Evolutionary conservation across 37 sponge, comb jelly and placozoan species (phyloP).

Genomic region (Spongia lamella): DNA sequence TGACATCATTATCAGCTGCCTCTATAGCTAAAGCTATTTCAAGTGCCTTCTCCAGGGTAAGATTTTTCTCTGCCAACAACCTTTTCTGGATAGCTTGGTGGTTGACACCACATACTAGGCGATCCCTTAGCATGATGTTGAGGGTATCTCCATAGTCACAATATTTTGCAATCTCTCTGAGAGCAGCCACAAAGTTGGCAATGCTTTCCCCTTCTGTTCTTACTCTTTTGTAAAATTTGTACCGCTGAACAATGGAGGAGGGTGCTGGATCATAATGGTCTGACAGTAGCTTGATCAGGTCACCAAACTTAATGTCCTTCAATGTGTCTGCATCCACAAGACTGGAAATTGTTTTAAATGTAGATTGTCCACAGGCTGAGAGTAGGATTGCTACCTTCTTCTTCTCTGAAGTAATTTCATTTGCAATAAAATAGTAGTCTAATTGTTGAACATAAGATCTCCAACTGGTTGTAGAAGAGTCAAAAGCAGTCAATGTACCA

Average conservation of each 20-base stretch:
- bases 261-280: constrained; percentile 1
- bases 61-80: too few relatives aligned
- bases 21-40: too few relatives aligned
- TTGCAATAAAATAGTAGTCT: not conserved
- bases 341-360: not conserved
- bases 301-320: not conserved
- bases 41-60: too few relatives aligned
- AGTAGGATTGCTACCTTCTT: constrained; percentile 10
- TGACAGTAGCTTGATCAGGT: not conserved
- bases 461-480: not conserved
- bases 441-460: not conserved
- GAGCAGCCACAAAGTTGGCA: not conserved
- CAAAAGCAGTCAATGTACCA: not conserved
- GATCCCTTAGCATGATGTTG: too few relatives aligned
- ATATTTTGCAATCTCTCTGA: too few relatives aligned
- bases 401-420: not conserved
- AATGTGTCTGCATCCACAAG: not conserved
- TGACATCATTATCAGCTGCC: too few relatives aligned
- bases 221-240: not conserved
- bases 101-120: too few relatives aligned
- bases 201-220: not conserved
- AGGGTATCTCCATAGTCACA: too few relatives aligned
- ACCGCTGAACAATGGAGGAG: not conserved
- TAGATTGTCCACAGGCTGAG: not conserved
- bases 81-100: too few relatives aligned